These are phyloP conservation scores for Callipepla californica DNA, from an alignment of 2,113 vertebrate species.

Conservation along the genomic window DNA sequence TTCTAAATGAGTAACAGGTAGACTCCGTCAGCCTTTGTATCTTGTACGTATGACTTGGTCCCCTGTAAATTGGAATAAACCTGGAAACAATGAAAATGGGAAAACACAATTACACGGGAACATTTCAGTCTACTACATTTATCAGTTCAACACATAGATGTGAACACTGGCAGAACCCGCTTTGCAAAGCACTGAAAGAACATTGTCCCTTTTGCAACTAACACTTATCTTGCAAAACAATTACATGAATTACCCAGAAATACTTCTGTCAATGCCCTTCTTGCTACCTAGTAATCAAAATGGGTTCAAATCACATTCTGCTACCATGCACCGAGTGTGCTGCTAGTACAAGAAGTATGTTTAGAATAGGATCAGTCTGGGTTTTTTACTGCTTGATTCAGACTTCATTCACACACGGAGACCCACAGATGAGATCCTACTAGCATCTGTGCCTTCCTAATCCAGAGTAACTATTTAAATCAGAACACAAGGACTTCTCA, in stretches of 20 bases:
- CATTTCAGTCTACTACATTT: neutral
- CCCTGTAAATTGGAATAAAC: slow-evolving; percentile 94
- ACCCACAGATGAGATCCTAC: neutral
- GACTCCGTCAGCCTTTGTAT: slow-evolving; percentile 93
- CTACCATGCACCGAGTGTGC: rapidly evolving
- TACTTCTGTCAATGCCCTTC: neutral
- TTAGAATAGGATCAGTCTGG: neutral
- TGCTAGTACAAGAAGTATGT: neutral
- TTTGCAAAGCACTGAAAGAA: neutral
- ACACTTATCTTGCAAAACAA: neutral
- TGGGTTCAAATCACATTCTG: neutral
- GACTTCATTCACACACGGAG: neutral
- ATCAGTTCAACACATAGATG: rapidly evolving
- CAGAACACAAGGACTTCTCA: neutral
- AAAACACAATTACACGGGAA: neutral
- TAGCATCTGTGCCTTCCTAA: neutral
- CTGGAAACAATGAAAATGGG: slow-evolving; percentile 68
- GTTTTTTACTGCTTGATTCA: neutral
- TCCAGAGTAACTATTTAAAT: neutral
- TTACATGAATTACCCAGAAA: neutral
- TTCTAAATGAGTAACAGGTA: slow-evolving; percentile 93
- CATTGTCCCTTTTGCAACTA: neutral
- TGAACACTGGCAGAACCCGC: rapidly evolving
- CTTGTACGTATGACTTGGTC: slow-evolving; percentile 98
- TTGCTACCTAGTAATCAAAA: neutral